Evolutionary conservation across 2,797 vertebrate genomes (phyloP), one percentile per base, ranked within the genome.

Genomic region (Erpetoichthys calabaricus): DNA sequence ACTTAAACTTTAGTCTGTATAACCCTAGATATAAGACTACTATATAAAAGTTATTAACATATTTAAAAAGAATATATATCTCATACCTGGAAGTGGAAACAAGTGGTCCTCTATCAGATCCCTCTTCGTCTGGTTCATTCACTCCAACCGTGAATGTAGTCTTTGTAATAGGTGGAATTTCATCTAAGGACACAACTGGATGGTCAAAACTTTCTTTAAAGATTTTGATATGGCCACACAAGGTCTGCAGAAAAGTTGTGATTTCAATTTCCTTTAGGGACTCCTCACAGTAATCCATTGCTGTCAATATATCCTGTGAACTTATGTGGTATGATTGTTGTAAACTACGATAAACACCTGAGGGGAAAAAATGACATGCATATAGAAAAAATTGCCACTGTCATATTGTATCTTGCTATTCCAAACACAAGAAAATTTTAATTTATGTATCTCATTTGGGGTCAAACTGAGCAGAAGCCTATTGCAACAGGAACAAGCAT

Each of bases 211-310:
- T 69, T 55, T 92, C 89, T 45, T 77, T 73, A 66, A 91, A 91
- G 0, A 69, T 71, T 56, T 86, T 79, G 8, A 92, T 78, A 2
- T 97, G 92, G 64, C 90, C 94, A 60, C 96, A 98, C 8, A 98
- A 82, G 0, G 91, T 91, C 56, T 92, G 85, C 62, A 99, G 76
- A 66, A 96, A 98, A 58, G 86, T 73, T 7, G 89, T 95, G 80
- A 99, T 84, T 65, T 99, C 94, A 0, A 98, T 86, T 79, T 98
- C 95, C 69, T 96, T 94, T 5, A 98, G 82, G 2, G 93, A 89
- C 62, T 99, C 96, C 67, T 98, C 96, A 65, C 96, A 99, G 77
- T 92, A 95, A 73, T 99, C 96, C 77, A 95, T 89, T 5, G 95
- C 91, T 53, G 87, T 85, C 57, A 97, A 83, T 5, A 99, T 63